Evolutionary conservation across 1,140 invertebrate species (phyloP).

Genomic region (Neuroterus valhalla): DNA sequence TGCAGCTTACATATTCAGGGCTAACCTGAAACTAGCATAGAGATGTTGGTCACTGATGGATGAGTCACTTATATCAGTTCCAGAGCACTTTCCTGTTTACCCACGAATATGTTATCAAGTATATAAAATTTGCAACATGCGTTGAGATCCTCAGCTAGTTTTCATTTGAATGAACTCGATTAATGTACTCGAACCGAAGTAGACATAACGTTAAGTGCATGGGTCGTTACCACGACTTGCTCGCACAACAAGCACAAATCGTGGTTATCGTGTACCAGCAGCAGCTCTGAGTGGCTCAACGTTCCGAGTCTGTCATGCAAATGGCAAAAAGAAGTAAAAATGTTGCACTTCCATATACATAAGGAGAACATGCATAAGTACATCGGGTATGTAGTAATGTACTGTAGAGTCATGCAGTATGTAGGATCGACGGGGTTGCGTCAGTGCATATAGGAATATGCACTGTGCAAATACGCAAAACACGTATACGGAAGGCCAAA

Average conservation of each 20-base stretch:
- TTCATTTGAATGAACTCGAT: constrained; percentile 21
- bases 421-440: constrained; percentile 10
- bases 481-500: constrained; percentile 50
- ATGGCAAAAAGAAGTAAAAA: constrained; percentile 32
- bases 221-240: constrained; percentile 27
- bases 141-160: background rate
- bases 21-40: too few species aligned
- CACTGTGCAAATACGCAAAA: constrained; percentile 46
- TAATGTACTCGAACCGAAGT: constrained; percentile 21
- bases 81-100: too few species aligned
- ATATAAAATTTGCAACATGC: background rate
- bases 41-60: too few species aligned
- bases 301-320: constrained; percentile 16
- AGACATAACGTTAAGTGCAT: constrained; percentile 27
- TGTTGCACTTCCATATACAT: constrained; percentile 6
- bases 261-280: background rate
- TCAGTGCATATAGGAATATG: background rate
- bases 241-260: constrained; percentile 8
- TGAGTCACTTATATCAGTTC: too few species aligned
- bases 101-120: too few species aligned
- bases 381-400: constrained; percentile 1
- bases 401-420: background rate
- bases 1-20: too few species aligned
- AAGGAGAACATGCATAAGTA: constrained; percentile 14
- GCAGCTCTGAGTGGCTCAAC: background rate